Evolutionary conservation across 1,140 invertebrate genomes (phyloP).

Genomic region (Mya arenaria): DNA sequence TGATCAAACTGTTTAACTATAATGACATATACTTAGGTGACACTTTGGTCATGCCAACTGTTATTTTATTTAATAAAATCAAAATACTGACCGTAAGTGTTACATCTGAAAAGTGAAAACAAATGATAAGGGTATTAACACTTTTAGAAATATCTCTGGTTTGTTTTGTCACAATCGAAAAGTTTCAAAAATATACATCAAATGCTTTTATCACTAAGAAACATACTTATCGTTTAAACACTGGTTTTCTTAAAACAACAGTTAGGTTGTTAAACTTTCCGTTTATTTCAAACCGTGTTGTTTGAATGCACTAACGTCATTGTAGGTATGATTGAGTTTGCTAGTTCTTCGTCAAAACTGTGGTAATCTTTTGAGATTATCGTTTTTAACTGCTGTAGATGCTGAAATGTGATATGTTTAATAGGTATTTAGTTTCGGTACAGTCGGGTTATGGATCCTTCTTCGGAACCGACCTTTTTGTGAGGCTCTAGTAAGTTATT

Average conservation of each 20-base stretch:
- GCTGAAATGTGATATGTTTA: neutral
- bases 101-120: neutral
- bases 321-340: neutral
- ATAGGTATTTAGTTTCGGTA: neutral
- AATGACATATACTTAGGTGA: neutral
- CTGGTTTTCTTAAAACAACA: neutral
- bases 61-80: neutral
- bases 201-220: neutral
- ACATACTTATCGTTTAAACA: neutral
- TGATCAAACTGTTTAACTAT: neutral
- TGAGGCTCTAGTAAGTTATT: neutral
- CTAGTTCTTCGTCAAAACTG: neutral
- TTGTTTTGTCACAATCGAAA: neutral
- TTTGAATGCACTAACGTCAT: neutral
- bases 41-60: neutral
- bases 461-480: neutral
- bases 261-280: too few relatives aligned
- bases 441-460: neutral
- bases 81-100: neutral
- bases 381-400: conserved; percentile 24
- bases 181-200: neutral
- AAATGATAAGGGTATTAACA: neutral
- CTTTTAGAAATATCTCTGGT: neutral
- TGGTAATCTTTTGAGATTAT: conserved; percentile 21
- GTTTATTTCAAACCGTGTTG: too few relatives aligned